Percentiles rank a stretch among this genome's conserved stretches.
Evolutionary conservation across 2,888 invertebrate species (phyloP).

Genomic region (Itoplectis maculator): DNA sequence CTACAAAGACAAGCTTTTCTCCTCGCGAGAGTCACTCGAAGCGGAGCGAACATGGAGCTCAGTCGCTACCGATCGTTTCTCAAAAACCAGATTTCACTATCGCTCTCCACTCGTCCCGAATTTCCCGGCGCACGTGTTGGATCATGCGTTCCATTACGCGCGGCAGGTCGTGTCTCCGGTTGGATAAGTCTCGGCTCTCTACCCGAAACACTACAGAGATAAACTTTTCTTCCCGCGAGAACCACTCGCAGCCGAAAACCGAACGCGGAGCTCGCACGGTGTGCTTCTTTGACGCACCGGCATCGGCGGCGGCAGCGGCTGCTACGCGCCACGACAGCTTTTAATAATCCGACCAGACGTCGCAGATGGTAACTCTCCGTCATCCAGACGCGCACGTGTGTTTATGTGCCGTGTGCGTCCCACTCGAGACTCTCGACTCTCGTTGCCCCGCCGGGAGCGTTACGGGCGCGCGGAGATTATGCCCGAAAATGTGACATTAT

Average conservation of each 20-base stretch:
- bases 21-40: too few relatives aligned
- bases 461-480: constrained; percentile 21
- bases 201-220: constrained; percentile 10
- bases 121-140: too few relatives aligned
- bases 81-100: too few relatives aligned
- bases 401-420: constrained; percentile 17
- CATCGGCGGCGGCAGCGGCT: constrained; percentile 42
- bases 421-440: too few relatives aligned
- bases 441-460: constrained; percentile 29
- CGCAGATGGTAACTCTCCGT: constrained; percentile 65
- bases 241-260: constrained; percentile 5
- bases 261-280: background rate
- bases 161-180: constrained; percentile 16
- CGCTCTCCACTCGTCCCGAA: too few relatives aligned
- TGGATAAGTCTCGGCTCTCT: constrained; percentile 30
- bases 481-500: constrained; percentile 48
- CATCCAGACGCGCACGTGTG: constrained; percentile 54
- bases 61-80: background rate
- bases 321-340: constrained; percentile 46
- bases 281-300: constrained; percentile 60
- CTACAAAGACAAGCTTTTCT: too few relatives aligned
- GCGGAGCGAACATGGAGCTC: too few relatives aligned
- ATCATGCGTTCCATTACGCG: too few relatives aligned
- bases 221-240: constrained; percentile 44
- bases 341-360: constrained; percentile 65